Evolutionary conservation across 2,888 invertebrate species (phyloP), one percentile per base, ranked within the genome.

Genomic region (Unio pictorum): DNA sequence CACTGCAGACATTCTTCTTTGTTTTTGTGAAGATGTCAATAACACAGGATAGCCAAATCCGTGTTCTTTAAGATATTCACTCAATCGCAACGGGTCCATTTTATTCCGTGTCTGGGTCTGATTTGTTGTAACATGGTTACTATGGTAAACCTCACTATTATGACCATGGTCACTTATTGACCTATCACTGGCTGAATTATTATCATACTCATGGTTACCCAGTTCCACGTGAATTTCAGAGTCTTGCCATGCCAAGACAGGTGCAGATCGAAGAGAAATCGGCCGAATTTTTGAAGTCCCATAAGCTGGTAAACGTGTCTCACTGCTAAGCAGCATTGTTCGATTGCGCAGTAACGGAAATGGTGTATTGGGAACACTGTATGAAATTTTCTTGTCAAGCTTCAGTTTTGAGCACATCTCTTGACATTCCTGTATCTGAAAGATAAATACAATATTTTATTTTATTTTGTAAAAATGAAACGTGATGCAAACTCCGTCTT

Each of bases 21-120:
- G 71, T 55, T 72, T 71, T 17, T 75, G 74, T 23, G 68, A 69
- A 15, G 78, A 72, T 28, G 74, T 72, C 28, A 81, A 63, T 56
- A 81, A 59, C 5, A 72, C 55, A 0, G 84, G 82, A 23, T 74
- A 65, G 1, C 81, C 81, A 26, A 77, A 73, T 6, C 82, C 84
- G 18, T 68, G 71, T 54, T 75, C 69, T 58, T 74, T 73, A 65
- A 84, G 74, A 74, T 82, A 74, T 59, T 81, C 75, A 28, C 75
- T 72, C 54, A 84, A 64, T 66, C 75, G 67, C 34, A 76, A 72
- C 7, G 82, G 75, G 57, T 80, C 78, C 67, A 82, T 74, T 67
- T 74, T 71, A 45, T 61, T 66, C 28, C 76, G 61, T 66, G 71
- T 74, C 54, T 73, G 65, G 59, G 56, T 64, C 20, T 68, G 59